Base-by-base conservation (phyloP, 2,113 vertebrate genomes). In the Andinoacara biseriatus region DNA sequence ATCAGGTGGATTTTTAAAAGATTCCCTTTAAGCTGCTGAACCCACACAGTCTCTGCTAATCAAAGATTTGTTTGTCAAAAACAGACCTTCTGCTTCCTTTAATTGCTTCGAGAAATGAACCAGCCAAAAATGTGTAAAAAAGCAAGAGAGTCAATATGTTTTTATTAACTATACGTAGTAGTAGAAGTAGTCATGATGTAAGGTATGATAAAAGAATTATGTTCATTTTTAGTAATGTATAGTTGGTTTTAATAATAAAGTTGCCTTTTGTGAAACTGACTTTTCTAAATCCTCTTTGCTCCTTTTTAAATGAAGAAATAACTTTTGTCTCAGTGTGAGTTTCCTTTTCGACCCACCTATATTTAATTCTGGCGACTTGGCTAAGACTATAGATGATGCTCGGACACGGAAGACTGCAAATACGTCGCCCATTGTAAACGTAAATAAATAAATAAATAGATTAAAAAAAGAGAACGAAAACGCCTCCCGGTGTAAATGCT, bases 401-500 rank as follows among this genome's bases (percentile, higher is more conserved):
- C 63, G 57, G 78, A 90, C 80, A 77, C 18, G 10, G 78, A 31
- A 87, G 78, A 90, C 58, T 78, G 79, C 85, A 87, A 84, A 86
- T 85, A 77, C 80, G 83, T 86, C 77, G 90, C 78, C 84, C 58
- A 79, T 87, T 85, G 89, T 90, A 80, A 89, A 65, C 76, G 87
- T 78, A 85, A 90, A 91, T 85, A 91, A 91, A 91, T 86, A 85
- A 80, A 86, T 83, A 89, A 78, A 86, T 79, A 76, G 60, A 87
- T 83, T 81, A 1, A 67, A 82, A 82, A 83, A 10, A 29, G 74
- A 77, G 76, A 86, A 92, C 63, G 83, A 92, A 92, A 93, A 92
- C 78, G 93, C 95, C 96, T 96, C 96, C 97, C 93, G 95, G 97
- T 97, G 97, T 98, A 98, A 99, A 99, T 97, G 97, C 97, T 96